Percentiles rank a stretch among this genome's conserved stretches.
These are phyloP conservation scores for Doryteuthis pealeii DNA, from an alignment of 1,140 invertebrate genomes.

Conservation along the genomic window DNA sequence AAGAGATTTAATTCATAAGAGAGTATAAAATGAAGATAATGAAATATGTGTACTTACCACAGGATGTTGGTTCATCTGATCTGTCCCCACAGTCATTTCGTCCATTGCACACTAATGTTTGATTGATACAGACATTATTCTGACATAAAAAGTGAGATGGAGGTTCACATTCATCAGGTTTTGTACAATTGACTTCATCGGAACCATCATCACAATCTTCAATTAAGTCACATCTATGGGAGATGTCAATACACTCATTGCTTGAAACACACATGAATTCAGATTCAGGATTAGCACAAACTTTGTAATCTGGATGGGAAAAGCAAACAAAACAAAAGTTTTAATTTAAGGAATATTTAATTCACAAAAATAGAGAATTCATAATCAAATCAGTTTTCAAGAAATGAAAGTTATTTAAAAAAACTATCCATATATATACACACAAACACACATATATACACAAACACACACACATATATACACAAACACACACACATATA, in stretches of 20 bases:
- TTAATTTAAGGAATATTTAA: background rate
- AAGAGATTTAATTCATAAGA: no score
- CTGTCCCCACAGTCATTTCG: slow-evolving; percentile 57
- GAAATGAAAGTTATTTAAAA: no score
- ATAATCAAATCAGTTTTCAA: background rate
- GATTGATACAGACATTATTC: background rate
- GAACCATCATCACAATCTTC: slow-evolving; percentile 87
- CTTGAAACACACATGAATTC: background rate
- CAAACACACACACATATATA: no score
- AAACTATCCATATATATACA: no score
- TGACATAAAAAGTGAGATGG: background rate
- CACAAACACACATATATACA: no score
- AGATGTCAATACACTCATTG: slow-evolving; percentile 89
- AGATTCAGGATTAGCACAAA: background rate
- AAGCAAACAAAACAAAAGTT: background rate
- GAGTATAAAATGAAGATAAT: background rate
- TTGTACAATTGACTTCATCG: slow-evolving; percentile 31
- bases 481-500: no score
- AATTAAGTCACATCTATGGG: slow-evolving; percentile 94
- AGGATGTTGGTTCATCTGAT: slow-evolving; percentile 64
- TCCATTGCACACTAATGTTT: slow-evolving; percentile 25
- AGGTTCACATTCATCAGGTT: background rate
- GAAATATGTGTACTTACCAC: no score
- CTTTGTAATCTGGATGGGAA: slow-evolving; percentile 7
- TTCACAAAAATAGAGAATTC: background rate